Conservation (phyloP, 2,113 vertebrate genomes). For the Lasiurus cinereus region DNA sequence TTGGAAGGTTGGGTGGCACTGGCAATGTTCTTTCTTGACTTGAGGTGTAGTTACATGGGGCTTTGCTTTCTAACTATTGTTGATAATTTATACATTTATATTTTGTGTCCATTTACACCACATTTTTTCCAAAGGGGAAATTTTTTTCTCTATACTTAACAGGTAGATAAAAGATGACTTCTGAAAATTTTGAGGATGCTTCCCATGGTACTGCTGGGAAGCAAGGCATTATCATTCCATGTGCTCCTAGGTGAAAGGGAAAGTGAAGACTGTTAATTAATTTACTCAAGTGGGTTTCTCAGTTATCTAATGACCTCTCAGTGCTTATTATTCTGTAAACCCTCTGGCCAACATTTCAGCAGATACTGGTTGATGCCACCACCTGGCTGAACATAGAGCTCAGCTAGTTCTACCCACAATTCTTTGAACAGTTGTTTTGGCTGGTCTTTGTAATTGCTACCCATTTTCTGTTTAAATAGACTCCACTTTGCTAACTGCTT, state of each 20-base stretch:
- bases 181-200: neutral
- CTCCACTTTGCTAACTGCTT: conserved; percentile 17
- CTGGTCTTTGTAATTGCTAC: neutral
- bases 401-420: neutral
- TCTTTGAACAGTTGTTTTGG: neutral
- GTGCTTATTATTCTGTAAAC: neutral
- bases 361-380: neutral
- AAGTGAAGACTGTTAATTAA: neutral
- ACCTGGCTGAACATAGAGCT: neutral
- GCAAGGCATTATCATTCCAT: neutral
- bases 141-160: neutral
- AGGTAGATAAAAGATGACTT: neutral
- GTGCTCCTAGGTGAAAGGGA: neutral
- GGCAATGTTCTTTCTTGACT: neutral
- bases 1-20: neutral
- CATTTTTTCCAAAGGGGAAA: neutral
- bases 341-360: neutral
- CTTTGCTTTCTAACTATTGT: neutral
- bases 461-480: neutral
- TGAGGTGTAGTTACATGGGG: neutral
- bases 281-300: neutral
- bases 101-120: neutral
- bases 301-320: neutral
- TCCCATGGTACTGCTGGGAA: neutral
- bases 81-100: neutral